Evolutionary conservation across 1,140 invertebrate species (phyloP), one percentile per base, ranked within the genome.

Genomic region (Drosophila takahashii): DNA sequence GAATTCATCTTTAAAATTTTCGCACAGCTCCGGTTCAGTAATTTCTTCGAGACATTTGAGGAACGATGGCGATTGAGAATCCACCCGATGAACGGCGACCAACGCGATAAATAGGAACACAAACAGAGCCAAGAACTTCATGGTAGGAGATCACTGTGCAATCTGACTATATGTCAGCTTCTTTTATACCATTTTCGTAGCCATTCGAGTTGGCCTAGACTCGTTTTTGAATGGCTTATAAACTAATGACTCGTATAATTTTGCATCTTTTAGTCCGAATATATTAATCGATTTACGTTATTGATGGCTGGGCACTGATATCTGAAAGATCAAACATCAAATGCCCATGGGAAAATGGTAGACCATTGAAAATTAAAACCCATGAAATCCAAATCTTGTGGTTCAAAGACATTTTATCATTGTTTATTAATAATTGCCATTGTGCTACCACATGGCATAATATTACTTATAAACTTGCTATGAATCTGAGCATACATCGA

Each of bases 101-200:
- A 51, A 18, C 27, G 48, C 48, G 29, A 51, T 34, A 11, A 51
- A 3, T 3, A 51, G 10, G 8, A 18, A 34, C 29, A 34, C 29
- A 51, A 51, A 18, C 48, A 34, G 48, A 18, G 48, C 15, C 10
- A 34, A 51, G 48, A 51, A 51, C 29, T 51, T 51, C 48, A 51
- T 51, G 15, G 15, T 34, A 34, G 44, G 48, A 51, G 29, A 51
- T 51, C 29, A 34, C 48, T 16, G 16, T 11, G 48, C 48, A 51
- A 34, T 51, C 48, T 51, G 48, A 51, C 29, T 51, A 11, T 10
- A 51, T 51, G 48, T 3, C 48, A 51, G 48, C 29, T 18, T 16
- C 48, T 51, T 51, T 51, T 51, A 51, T 51, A 51, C 29, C 48
- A 4, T 27, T 51, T 51, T 11, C 3, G 2, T 16, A 51, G 4